Base-by-base conservation (phyloP, 2,888 invertebrate species). In the Scaptomyza flava region DNA sequence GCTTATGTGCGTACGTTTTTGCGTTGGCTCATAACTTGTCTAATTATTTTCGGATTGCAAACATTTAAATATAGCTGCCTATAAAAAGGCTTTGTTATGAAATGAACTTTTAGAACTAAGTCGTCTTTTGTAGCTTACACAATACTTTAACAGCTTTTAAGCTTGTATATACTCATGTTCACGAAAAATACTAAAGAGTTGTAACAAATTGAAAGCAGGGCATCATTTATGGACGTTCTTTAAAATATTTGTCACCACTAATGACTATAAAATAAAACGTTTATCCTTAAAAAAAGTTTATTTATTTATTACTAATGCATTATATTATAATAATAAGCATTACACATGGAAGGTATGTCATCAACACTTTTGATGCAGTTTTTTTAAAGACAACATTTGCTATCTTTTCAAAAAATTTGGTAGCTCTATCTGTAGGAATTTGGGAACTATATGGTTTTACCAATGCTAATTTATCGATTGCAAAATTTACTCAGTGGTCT, bases 1-100 rank as follows among this genome's bases (percentile, higher is more conserved):
- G 4, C 30, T 31, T 48, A 17, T 48, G 47, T 20, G 11, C 6
- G 30, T 14, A 11, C 3, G 11, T 30, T 30, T 11, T 30, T 42
- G 52, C 20, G 43, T n/a, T 47, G 38, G 31, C n/a, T 7, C 41
- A 17, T 27, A 51, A 59, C 47, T 53, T 47, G 59, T 17, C 63
- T 73, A 74, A 74, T 79, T 78, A 60, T 63, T 63, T 68, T 67
- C 34, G 54, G 38, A 50, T 61, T 66, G 51, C 12, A 50, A 47
- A 6, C 34, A 48, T 62, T 71, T 77, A 17, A 70, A 43, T 34
- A 20, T 27, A 48, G 20, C 11, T 34, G 14, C 20, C 23, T 33
- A 31, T 34, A 52, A 38, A 33, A 48, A 23, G 20, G n/a, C n/a
- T 43, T 56, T 45, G n/a, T 38, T 42, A 6, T 31, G 20, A 0